Percentiles rank a stretch among this genome's conserved stretches.
phyloP scores from a whole-genome alignment of 2,797 vertebrate genomes.

The Epinephelus malabaricus region DNA sequence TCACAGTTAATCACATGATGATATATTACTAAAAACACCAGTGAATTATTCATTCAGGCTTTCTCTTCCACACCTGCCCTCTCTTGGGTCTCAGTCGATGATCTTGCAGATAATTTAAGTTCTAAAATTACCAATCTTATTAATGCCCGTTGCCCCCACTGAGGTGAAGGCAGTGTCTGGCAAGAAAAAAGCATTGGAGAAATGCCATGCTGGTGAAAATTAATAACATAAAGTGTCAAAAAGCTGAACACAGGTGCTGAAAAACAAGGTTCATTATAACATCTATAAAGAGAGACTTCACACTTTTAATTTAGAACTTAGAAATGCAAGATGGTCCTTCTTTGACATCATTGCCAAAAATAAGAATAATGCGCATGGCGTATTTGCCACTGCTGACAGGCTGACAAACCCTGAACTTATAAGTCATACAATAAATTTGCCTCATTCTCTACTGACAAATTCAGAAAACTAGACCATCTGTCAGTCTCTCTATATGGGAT shows the following conservation, averaged over 20 bases:
- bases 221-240: background rate
- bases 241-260: background rate
- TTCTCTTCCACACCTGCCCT: background rate
- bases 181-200: background rate
- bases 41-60: background rate
- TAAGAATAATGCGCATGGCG: background rate
- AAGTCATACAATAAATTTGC: background rate
- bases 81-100: conserved; percentile 1
- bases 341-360: background rate
- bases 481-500: background rate
- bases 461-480: background rate
- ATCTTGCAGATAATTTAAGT: background rate
- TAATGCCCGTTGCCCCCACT: background rate
- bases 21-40: background rate
- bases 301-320: background rate
- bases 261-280: background rate
- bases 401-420: background rate
- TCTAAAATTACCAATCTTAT: background rate
- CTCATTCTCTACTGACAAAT: background rate
- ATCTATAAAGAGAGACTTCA: background rate
- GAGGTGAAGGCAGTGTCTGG: background rate
- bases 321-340: too few relatives aligned
- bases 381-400: background rate
- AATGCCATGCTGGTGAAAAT: background rate
- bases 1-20: background rate